Conservation (phyloP, 2,797 vertebrate species). For the Argentina silus region DNA sequence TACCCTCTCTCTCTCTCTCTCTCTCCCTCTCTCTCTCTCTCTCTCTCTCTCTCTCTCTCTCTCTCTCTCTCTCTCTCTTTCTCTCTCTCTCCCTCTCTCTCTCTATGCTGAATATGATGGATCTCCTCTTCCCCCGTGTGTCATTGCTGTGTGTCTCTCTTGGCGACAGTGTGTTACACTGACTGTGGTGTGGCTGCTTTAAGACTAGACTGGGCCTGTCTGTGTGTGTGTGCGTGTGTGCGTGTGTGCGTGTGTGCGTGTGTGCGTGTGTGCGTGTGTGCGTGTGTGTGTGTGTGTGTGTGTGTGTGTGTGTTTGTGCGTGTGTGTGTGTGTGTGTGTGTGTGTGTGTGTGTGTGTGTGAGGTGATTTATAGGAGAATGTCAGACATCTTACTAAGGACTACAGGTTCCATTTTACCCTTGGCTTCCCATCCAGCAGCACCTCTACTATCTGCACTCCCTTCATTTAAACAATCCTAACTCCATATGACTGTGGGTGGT, state of each 20-base stretch:
- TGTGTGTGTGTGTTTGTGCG: background rate
- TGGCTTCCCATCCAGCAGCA: background rate
- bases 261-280: too few relatives aligned
- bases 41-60: constrained; percentile 10
- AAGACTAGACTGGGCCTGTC: background rate
- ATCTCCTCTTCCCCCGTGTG: constrained; percentile 1
- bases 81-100: constrained; percentile 11
- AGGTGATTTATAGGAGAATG: background rate
- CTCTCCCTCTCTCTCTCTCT: constrained; percentile 3
- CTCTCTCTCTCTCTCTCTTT: constrained; percentile 22
- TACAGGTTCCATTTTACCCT: constrained; percentile 1
- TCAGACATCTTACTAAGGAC: background rate
- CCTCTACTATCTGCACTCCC: background rate
- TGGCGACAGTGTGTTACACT: background rate
- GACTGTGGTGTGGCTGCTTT: background rate
- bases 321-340: constrained; percentile 10
- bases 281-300: background rate
- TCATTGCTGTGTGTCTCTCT: background rate
- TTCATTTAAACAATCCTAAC: constrained; percentile 4
- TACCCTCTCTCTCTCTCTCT: constrained; percentile 17
- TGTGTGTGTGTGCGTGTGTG: constrained; percentile 7
- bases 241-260: background rate
- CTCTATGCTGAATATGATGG: constrained; percentile 12
- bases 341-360: background rate
- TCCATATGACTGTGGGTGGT: background rate